Base-by-base conservation (phyloP, 2,888 invertebrate species). In the Rambutsinella grinnellia region DNA sequence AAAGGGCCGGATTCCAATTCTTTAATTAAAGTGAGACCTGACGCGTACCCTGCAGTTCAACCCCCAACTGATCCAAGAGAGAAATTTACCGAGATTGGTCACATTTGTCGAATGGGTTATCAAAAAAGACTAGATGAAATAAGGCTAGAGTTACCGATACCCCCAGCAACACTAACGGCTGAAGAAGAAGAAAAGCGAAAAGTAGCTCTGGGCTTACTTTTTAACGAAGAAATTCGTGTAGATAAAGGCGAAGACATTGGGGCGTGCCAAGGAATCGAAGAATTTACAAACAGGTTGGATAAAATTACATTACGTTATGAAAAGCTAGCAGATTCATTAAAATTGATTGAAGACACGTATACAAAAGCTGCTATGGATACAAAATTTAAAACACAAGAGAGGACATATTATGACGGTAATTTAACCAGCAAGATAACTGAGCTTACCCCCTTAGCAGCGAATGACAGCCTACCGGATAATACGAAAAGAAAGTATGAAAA, bases 1-100 rank as follows among this genome's bases (percentile, higher is more conserved):
- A 80, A 80, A 53, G 78, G 77, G 0, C 19, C 46, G 24, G 21
- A 23, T 23, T 3, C 60, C 60, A 46, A 66, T 21, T 27, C 72
- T 3, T 10, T 49, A 27, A 54, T 56, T 36, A 62, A 54, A 58
- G 49, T 60, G 2, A 58, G 75, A 1, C 69, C 72, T 3, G 23
- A 53, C 62, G 49, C 63, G 0, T 63, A 58, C 1, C 54, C 74
- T 10, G 13, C 63, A 3, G 44, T 21, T 3, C 15, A 19, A 3
- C 19, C 36, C 17, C 8, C 46, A 6, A n/a, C n/a, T n/a, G 36
- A 36, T 5, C 28, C 56, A 10, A 46, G 46, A 10, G 36, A 60
- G 17, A 58, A 49, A 19, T 23, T 46, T 8, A 28, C 10, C 17
- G 67, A 66, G 28, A 23, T 17, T 3, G 53, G 54, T 10, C 65